Evolutionary conservation across 2,113 vertebrate species (phyloP).

Genomic region (Halichoeres trimaculatus): DNA sequence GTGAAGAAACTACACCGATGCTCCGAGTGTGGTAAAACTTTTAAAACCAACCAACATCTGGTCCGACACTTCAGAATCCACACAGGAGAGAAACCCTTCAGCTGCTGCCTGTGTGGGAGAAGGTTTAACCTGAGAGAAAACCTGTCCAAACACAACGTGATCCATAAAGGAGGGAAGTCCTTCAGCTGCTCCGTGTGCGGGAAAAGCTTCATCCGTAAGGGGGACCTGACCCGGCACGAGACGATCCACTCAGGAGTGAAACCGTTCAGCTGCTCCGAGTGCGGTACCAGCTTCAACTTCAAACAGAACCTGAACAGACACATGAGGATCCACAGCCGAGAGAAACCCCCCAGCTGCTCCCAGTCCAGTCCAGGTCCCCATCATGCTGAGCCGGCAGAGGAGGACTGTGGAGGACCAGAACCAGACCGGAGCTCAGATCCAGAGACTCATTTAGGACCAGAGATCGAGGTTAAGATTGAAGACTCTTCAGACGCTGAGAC

Average conservation of each 20-base stretch:
- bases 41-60: too few species aligned
- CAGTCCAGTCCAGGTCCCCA: too few species aligned
- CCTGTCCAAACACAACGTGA: background rate
- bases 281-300: constrained; percentile 1
- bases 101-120: background rate
- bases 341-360: constrained; percentile 25
- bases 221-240: background rate
- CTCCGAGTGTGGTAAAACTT: background rate
- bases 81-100: background rate
- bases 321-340: constrained; percentile 30
- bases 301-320: constrained; percentile 4
- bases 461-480: too few species aligned
- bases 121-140: constrained; percentile 1
- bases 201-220: background rate
- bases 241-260: background rate
- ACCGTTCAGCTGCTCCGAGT: constrained; percentile 14
- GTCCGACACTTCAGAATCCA: too few species aligned
- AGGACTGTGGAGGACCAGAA: too few species aligned
- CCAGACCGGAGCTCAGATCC: too few species aligned
- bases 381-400: too few species aligned
- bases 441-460: too few species aligned
- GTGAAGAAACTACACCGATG: constrained; percentile 2
- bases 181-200: too few species aligned
- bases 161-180: too few species aligned
- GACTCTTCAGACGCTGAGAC: constrained; percentile 8